Conservation (phyloP, 2,888 invertebrate genomes). For the Sicus ferrugineus region DNA sequence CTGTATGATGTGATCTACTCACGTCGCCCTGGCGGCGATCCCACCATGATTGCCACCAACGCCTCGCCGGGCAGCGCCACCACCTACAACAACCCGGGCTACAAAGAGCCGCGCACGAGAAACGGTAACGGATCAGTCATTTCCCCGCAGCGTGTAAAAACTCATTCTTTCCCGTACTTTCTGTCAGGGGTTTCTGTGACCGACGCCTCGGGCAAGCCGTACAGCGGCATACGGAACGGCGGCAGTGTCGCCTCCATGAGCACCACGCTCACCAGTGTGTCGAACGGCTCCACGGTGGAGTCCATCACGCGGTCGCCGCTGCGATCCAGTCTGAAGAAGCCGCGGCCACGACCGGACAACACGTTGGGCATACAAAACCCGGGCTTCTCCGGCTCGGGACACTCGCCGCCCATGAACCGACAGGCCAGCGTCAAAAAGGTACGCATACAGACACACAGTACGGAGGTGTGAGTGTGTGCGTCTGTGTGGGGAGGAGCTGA, state of each 20-base stretch:
- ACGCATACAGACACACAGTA: constrained; percentile 89
- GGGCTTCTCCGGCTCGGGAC: constrained; percentile 74
- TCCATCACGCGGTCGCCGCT: constrained; percentile 72
- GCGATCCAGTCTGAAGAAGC: constrained; percentile 85
- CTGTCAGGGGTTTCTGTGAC: constrained; percentile 82
- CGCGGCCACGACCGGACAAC: constrained; percentile 68
- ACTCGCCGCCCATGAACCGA: constrained; percentile 82
- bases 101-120: constrained; percentile 74
- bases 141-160: background rate
- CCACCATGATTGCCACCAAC: constrained; percentile 71
- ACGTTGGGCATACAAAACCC: constrained; percentile 87
- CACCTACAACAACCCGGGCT: constrained; percentile 87
- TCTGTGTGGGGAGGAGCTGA: constrained; percentile 30
- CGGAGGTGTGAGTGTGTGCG: constrained; percentile 73
- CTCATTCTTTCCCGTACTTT: background rate
- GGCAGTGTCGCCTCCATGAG: constrained; percentile 79
- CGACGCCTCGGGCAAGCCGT: constrained; percentile 86
- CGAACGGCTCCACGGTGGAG: constrained; percentile 65
- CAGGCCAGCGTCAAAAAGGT: constrained; percentile 92
- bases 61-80: constrained; percentile 70
- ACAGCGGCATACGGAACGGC: constrained; percentile 71
- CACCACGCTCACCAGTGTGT: constrained; percentile 74
- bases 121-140: constrained; percentile 48
- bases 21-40: constrained; percentile 80
- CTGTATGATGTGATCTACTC: constrained; percentile 84